phyloP scores from a whole-genome alignment of 2,888 invertebrate genomes.

The Plagodis dolabraria region DNA sequence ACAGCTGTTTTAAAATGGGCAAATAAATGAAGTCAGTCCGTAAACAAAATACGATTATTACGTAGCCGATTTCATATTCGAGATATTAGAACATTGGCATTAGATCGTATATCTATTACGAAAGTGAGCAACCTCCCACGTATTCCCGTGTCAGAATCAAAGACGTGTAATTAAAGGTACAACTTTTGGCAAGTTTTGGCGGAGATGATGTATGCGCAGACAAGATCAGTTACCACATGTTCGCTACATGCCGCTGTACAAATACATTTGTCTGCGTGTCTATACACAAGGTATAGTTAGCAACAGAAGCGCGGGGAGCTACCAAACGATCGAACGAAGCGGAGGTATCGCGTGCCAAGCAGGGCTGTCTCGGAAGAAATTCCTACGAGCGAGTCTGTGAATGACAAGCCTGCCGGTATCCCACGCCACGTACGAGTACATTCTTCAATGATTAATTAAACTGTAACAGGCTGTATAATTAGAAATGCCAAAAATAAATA shows the following conservation, averaged over 20 bases:
- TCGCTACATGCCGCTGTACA: slow-evolving; percentile 32
- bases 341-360: slow-evolving; percentile 46
- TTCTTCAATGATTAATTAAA: slow-evolving; percentile 16
- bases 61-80: slow-evolving; percentile 19
- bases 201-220: slow-evolving; percentile 56
- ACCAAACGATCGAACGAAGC: slow-evolving; percentile 70
- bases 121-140: slow-evolving; percentile 38
- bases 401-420: slow-evolving; percentile 28
- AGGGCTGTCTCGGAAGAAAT: slow-evolving; percentile 44
- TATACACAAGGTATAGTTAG: slow-evolving; percentile 47
- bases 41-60: slow-evolving; percentile 28
- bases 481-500: slow-evolving; percentile 21
- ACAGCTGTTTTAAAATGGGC: slow-evolving; percentile 12
- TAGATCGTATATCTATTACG: slow-evolving; percentile 36
- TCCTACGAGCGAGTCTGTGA: slow-evolving; percentile 33
- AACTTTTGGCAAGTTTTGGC: slow-evolving; percentile 56
- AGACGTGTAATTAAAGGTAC: slow-evolving; percentile 51
- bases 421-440: slow-evolving; percentile 25
- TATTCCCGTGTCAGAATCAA: slow-evolving; percentile 46
- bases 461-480: slow-evolving; percentile 19
- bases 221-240: slow-evolving; percentile 58
- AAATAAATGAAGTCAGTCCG: slow-evolving; percentile 15
- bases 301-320: slow-evolving; percentile 56
- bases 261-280: slow-evolving; percentile 33
- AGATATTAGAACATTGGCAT: slow-evolving; percentile 36